phyloP scores from a whole-genome alignment of 2,113 vertebrate species.

The Colius striatus region DNA sequence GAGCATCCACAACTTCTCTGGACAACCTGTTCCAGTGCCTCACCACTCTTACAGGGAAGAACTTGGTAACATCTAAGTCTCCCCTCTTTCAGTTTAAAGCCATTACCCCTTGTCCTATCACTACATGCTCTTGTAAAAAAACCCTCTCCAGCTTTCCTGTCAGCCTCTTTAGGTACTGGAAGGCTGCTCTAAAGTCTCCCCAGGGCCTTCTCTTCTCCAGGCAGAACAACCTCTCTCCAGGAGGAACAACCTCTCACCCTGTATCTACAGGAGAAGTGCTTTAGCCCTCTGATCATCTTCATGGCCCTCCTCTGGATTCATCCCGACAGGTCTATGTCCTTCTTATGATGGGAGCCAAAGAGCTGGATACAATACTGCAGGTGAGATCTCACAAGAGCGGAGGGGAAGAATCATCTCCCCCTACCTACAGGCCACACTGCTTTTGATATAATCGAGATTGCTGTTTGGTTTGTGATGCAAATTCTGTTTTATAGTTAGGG shows the following conservation, averaged over 20 bases:
- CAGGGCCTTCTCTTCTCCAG: not conserved
- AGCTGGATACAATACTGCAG: not conserved
- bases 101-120: not conserved
- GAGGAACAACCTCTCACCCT: not conserved
- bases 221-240: not conserved
- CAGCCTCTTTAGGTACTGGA: not conserved
- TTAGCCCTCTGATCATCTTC: not conserved
- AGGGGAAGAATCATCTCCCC: not conserved
- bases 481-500: not conserved
- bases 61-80: not conserved
- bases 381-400: not conserved
- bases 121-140: too few relatives aligned
- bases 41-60: not conserved
- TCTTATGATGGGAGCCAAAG: not conserved
- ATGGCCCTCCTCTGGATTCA: not conserved
- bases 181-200: not conserved
- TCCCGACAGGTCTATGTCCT: too few relatives aligned
- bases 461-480: not conserved
- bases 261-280: not conserved
- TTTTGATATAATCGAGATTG: not conserved
- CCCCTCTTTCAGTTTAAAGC: not conserved
- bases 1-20: too few relatives aligned
- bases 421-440: not conserved
- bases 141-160: not conserved
- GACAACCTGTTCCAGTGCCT: not conserved